A percentile compares a stretch with the other conserved stretches of the same genome.
phyloP scores from a whole-genome alignment of 2,113 vertebrate species.

The Nycticorax nycticorax region DNA sequence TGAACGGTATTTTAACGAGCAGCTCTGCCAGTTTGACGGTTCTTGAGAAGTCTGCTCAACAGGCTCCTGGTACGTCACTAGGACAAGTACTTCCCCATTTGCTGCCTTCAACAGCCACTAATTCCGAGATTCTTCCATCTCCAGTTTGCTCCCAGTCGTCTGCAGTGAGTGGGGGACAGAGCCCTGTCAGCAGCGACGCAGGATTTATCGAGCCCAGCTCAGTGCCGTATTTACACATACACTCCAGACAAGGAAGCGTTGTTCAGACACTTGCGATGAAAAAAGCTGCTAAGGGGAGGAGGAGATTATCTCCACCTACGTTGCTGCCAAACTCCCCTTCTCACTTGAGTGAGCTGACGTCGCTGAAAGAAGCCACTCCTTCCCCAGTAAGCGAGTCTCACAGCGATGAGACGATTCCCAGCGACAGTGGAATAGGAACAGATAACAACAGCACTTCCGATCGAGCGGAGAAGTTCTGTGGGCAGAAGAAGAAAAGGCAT shows the following conservation, averaged over 20 bases:
- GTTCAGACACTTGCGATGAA: constrained; percentile 88
- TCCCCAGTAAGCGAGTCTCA: constrained; percentile 97
- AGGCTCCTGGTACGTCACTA: constrained; percentile 69
- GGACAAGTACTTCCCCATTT: constrained; percentile 78
- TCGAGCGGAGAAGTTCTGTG: constrained; percentile 83
- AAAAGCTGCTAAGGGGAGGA: constrained; percentile 78
- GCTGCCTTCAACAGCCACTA: constrained; percentile 73
- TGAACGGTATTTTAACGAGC: constrained; percentile 72
- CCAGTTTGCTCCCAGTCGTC: constrained; percentile 86
- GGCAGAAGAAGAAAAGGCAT: constrained; percentile 82
- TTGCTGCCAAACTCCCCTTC: constrained; percentile 82
- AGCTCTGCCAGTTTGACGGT: constrained; percentile 54
- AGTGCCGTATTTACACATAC: constrained; percentile 81
- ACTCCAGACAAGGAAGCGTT: constrained; percentile 71
- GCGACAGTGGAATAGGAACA: constrained; percentile 90
- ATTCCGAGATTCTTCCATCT: constrained; percentile 86
- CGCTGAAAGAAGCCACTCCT: constrained; percentile 89
- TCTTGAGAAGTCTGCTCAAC: constrained; percentile 78
- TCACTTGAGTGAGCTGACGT: constrained; percentile 86
- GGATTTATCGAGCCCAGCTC: constrained; percentile 91
- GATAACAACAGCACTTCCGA: constrained; percentile 93
- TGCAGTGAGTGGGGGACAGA: constrained; percentile 85
- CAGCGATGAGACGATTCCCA: constrained; percentile 90
- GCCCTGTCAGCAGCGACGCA: constrained; percentile 87
- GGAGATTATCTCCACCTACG: constrained; percentile 79